These are phyloP conservation scores for Petrosia ficiformis DNA, from an alignment of 37 sponge, comb jelly and placozoan genomes.

Conservation along the genomic window DNA sequence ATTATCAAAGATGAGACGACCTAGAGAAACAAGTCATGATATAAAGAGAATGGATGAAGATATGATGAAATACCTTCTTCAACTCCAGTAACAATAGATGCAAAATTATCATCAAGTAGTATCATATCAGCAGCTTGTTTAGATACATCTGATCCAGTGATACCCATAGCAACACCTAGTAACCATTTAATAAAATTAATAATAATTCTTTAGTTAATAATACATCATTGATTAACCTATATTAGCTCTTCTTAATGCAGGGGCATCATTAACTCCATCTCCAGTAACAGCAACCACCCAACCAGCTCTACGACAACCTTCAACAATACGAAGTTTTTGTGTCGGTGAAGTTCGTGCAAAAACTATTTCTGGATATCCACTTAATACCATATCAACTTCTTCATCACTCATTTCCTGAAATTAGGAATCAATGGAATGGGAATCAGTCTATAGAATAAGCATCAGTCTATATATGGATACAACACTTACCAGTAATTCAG, in stretches of 20 bases:
- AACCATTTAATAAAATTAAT: background rate
- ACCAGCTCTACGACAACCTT: constrained; percentile 92
- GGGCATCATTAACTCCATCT: constrained; percentile 99
- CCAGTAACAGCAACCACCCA: constrained; percentile 98
- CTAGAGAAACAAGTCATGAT: constrained; percentile 16
- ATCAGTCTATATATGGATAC: too few relatives aligned
- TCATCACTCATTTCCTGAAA: constrained; percentile 75
- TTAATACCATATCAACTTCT: constrained; percentile 73
- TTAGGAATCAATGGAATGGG: background rate
- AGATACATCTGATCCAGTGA: constrained; percentile 97
- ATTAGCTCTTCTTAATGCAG: constrained; percentile 96
- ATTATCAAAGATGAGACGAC: constrained; percentile 97
- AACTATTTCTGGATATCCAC: constrained; percentile 80
- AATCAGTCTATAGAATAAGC: background rate
- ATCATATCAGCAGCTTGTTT: constrained; percentile 99
- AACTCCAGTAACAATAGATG: constrained; percentile 97
- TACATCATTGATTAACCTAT: constrained; percentile 83
- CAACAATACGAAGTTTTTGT: constrained; percentile 97
- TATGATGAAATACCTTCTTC: constrained; percentile 72
- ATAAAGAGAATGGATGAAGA: background rate
- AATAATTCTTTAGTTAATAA: background rate
- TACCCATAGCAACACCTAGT: constrained; percentile 98
- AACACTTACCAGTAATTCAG: background rate
- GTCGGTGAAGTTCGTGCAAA: constrained; percentile 99
- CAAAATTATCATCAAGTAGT: constrained; percentile 98